phyloP scores from a whole-genome alignment of 2,888 invertebrate genomes.

The Agonopterix alstromeriana region DNA sequence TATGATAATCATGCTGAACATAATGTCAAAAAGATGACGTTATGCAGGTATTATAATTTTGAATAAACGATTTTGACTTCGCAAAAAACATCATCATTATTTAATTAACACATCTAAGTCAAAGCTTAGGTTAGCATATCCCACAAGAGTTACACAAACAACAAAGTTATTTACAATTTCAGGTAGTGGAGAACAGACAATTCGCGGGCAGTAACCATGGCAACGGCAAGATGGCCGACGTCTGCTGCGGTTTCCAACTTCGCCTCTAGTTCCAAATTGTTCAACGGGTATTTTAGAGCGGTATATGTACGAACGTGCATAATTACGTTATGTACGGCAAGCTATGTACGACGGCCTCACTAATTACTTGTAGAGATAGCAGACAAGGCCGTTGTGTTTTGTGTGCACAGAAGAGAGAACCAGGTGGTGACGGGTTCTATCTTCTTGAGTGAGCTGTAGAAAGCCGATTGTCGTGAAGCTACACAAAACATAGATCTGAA shows the following conservation, averaged over 20 bases:
- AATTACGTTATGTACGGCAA: slow-evolving; percentile 66
- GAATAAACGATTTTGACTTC: too few relatives aligned
- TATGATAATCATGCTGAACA: too few relatives aligned
- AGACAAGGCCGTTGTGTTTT: slow-evolving; percentile 8
- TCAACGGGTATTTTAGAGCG: slow-evolving; percentile 65
- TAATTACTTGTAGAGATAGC: slow-evolving; percentile 64
- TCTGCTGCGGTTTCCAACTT: slow-evolving; percentile 72
- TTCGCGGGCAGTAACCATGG: slow-evolving; percentile 62
- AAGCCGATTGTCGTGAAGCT: too few relatives aligned
- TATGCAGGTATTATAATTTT: too few relatives aligned
- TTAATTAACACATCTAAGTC: not conserved
- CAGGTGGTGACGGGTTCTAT: not conserved
- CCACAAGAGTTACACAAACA: slow-evolving; percentile 20
- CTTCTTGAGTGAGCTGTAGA: not conserved
- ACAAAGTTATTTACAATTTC: slow-evolving; percentile 61
- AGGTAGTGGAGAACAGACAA: slow-evolving; percentile 61
- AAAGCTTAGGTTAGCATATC: not conserved
- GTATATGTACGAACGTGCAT: slow-evolving; percentile 65
- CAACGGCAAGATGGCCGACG: slow-evolving; percentile 70
- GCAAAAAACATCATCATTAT: too few relatives aligned
- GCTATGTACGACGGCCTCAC: slow-evolving; percentile 62
- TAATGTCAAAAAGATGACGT: too few relatives aligned
- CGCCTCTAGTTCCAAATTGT: slow-evolving; percentile 73
- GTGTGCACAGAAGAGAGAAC: too few relatives aligned
- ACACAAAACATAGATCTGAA: too few relatives aligned